A percentile compares a stretch with the other conserved stretches of the same genome.
These are phyloP conservation scores for Allacma fusca DNA, from an alignment of 2,888 invertebrate species.

Conservation along the genomic window DNA sequence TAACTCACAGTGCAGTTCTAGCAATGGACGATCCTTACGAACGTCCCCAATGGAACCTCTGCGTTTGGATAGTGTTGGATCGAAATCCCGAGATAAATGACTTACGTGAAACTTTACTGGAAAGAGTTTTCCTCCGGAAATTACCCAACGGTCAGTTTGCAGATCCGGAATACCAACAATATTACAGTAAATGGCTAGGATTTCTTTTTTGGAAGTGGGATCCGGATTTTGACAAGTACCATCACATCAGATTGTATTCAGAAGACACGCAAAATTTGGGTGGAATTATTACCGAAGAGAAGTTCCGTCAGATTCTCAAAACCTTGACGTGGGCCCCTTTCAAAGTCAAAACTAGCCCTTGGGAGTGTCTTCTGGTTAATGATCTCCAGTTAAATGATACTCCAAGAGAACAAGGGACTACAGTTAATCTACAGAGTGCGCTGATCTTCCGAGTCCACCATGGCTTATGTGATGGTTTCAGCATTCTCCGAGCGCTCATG, in stretches of 20 bases:
- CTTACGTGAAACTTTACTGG: slow-evolving; percentile 45
- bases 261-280: background rate
- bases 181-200: slow-evolving; percentile 47
- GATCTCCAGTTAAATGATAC: slow-evolving; percentile 29
- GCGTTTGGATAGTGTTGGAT: slow-evolving; percentile 53
- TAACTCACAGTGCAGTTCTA: slow-evolving; percentile 53
- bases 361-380: slow-evolving; percentile 53
- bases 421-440: slow-evolving; percentile 40
- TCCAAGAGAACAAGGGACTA: slow-evolving; percentile 18
- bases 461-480: slow-evolving; percentile 54
- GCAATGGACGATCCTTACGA: slow-evolving; percentile 47
- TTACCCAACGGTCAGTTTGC: slow-evolving; percentile 37
- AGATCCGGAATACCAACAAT: slow-evolving; percentile 53
- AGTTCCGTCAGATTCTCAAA: slow-evolving; percentile 48
- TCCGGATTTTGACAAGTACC: slow-evolving; percentile 45
- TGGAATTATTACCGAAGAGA: slow-evolving; percentile 8
- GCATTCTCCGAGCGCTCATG: slow-evolving; percentile 48
- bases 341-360: slow-evolving; percentile 49
- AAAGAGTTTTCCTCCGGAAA: slow-evolving; percentile 46
- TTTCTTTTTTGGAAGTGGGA: slow-evolving; percentile 58
- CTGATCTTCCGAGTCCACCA: slow-evolving; percentile 53
- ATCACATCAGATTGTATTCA: slow-evolving; percentile 43
- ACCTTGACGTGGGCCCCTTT: slow-evolving; percentile 47
- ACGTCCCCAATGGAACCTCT: slow-evolving; percentile 52
- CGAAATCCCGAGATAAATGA: slow-evolving; percentile 49